Evolutionary conservation across 2,888 invertebrate species (phyloP), one percentile per base, ranked within the genome.

Genomic region (Selenia dentaria): DNA sequence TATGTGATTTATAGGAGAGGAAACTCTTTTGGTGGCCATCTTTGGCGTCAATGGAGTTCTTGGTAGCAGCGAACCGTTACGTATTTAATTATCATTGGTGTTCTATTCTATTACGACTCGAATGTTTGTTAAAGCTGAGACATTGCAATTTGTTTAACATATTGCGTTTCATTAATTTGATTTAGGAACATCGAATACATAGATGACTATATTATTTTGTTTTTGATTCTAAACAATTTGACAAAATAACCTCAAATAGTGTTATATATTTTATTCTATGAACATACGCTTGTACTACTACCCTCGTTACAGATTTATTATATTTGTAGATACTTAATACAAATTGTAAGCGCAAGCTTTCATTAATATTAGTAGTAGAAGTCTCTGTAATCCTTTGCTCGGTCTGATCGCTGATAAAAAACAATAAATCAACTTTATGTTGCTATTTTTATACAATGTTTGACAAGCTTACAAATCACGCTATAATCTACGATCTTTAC

Each of bases 1-100:
- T 12, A 8, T 51, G 61, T 71, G 68, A 73, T 74, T 74, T 75
- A 75, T 70, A 42, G 54, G 27, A 27, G 40, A 59, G 50, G 56
- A 60, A 49, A 57, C 45, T 43, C 34, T 60, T 61, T 54, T 58
- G 59, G 58, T 56, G 50, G 48, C 41, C 49, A 33, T 52, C 51
- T 55, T 39, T 50, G 57, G 46, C 58, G 61, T 62, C 64, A 60
- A 47, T 53, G 36, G 47, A 36, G 54, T 64, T 64, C 60, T 39
- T 42, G 46, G 57, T 57, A 59, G 11, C 10, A 34, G 9, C 24
- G 20, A 12, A 38, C 35, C 41, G 44, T 41, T 51, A 35, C 25
- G 28, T 26, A 31, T 16, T 16, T 16, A 16, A 16, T 16, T 16
- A n/a, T n/a, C n/a, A n/a, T n/a, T n/a, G n/a, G n/a, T n/a, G 16